Percentiles rank a stretch among this genome's conserved stretches.
Evolutionary conservation across 2,888 invertebrate species (phyloP).

Genomic region (Amblyjoppa fuscipennis): DNA sequence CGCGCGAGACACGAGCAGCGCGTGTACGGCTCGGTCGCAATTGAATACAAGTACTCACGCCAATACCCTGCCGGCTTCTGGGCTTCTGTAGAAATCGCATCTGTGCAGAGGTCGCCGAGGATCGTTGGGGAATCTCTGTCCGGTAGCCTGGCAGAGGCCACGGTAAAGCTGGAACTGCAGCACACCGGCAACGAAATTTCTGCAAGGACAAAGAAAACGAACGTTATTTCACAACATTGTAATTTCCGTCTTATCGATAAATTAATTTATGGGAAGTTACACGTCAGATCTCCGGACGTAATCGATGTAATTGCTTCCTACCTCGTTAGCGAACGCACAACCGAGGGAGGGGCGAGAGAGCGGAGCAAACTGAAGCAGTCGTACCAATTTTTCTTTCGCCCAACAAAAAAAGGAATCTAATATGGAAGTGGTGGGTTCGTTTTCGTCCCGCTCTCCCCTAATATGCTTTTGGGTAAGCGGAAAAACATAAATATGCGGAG

Average conservation of each 20-base stretch:
- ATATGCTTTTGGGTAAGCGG: neutral
- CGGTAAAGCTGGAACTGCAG: conserved; percentile 97
- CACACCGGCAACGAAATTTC: conserved; percentile 96
- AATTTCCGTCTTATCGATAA: neutral
- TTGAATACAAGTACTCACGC: conserved; percentile 88
- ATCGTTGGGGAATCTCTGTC: conserved; percentile 92
- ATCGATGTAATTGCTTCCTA: neutral
- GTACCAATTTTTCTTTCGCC: neutral
- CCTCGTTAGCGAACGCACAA: neutral
- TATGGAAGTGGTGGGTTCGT: too few relatives aligned
- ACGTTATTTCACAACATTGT: neutral
- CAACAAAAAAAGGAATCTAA: too few relatives aligned
- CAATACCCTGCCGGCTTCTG: conserved; percentile 93
- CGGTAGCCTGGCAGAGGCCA: conserved; percentile 93
- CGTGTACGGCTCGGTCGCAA: conserved; percentile 9
- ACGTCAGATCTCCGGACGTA: neutral
- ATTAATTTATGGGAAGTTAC: neutral
- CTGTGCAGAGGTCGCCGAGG: conserved; percentile 92
- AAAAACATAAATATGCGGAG: neutral
- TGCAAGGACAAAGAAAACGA: conserved; percentile 85
- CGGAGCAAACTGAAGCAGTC: neutral
- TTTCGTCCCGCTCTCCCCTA: too few relatives aligned
- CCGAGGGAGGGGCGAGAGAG: neutral
- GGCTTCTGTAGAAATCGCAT: conserved; percentile 96
- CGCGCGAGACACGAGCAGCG: conserved; percentile 29